Evolutionary conservation across 2,113 vertebrate species (phyloP).

Genomic region (Apteryx owenii): DNA sequence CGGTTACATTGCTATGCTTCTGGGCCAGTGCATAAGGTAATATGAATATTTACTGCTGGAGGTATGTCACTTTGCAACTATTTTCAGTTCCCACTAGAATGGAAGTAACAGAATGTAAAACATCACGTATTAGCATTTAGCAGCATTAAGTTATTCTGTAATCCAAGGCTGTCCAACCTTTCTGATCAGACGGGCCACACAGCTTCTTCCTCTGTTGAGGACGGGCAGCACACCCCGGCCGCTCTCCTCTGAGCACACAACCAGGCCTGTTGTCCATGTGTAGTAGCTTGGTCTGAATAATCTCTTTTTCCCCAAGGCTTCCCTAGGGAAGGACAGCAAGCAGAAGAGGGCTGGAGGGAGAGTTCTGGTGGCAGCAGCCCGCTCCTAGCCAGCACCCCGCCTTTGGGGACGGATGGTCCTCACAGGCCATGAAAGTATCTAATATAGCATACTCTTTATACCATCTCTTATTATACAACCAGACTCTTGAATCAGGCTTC

Average conservation of each 20-base stretch:
- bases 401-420: neutral
- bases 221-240: neutral
- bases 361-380: neutral
- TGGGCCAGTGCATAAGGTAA: neutral
- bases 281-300: neutral
- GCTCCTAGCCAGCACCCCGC: neutral
- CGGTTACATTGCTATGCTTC: neutral
- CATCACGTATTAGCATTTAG: constrained; percentile 2
- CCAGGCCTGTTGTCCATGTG: neutral
- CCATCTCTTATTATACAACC: neutral
- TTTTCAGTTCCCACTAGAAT: constrained; percentile 46
- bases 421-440: neutral
- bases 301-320: neutral
- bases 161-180: neutral
- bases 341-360: neutral
- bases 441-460: neutral
- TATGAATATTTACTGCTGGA: constrained; percentile 40
- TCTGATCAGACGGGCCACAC: neutral
- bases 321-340: neutral
- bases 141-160: constrained; percentile 35
- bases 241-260: neutral
- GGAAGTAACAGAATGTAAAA: constrained; percentile 4
- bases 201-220: neutral
- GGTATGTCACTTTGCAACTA: constrained; percentile 16
- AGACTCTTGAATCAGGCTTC: neutral